Percentiles rank a stretch among this genome's conserved stretches.
Conservation (phyloP, 2,797 vertebrate genomes). For the Echiichthys vipera region DNA sequence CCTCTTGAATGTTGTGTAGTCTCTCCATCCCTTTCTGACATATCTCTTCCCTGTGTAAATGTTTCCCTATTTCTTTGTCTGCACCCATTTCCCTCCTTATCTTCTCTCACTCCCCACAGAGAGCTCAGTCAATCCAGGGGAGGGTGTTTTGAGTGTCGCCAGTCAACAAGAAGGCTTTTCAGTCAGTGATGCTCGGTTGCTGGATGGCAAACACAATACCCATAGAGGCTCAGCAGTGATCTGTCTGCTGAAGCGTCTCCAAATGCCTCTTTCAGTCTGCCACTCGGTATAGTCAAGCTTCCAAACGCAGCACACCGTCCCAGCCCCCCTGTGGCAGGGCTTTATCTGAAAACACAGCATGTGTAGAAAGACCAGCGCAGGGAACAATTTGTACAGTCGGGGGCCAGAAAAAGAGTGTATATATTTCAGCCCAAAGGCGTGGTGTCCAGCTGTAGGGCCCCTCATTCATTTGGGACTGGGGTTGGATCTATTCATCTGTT, state of each 20-base stretch:
- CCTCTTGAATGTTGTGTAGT: too few relatives aligned
- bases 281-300: slow-evolving; percentile 68
- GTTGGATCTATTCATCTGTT: slow-evolving; percentile 58
- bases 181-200: slow-evolving; percentile 55
- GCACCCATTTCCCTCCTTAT: slow-evolving; percentile 27
- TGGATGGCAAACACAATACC: slow-evolving; percentile 62
- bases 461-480: slow-evolving; percentile 48
- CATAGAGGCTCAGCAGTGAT: slow-evolving; percentile 56
- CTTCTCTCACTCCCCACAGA: slow-evolving; percentile 21
- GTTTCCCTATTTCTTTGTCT: slow-evolving; percentile 11
- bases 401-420: slow-evolving; percentile 40
- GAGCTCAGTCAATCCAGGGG: slow-evolving; percentile 32
- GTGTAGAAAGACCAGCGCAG: slow-evolving; percentile 44
- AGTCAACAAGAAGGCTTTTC: slow-evolving; percentile 66
- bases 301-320: slow-evolving; percentile 43
- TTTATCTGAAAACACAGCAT: slow-evolving; percentile 71
- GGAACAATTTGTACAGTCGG: slow-evolving; percentile 62
- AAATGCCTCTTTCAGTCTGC: slow-evolving; percentile 64
- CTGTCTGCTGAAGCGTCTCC: slow-evolving; percentile 64
- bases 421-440: slow-evolving; percentile 37
- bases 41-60: background rate
- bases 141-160: slow-evolving; percentile 44
- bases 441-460: slow-evolving; percentile 56
- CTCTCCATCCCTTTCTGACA: background rate
- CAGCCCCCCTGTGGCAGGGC: slow-evolving; percentile 47